These are phyloP conservation scores for Natator depressus DNA, from an alignment of 2,113 vertebrate species.

Conservation along the genomic window DNA sequence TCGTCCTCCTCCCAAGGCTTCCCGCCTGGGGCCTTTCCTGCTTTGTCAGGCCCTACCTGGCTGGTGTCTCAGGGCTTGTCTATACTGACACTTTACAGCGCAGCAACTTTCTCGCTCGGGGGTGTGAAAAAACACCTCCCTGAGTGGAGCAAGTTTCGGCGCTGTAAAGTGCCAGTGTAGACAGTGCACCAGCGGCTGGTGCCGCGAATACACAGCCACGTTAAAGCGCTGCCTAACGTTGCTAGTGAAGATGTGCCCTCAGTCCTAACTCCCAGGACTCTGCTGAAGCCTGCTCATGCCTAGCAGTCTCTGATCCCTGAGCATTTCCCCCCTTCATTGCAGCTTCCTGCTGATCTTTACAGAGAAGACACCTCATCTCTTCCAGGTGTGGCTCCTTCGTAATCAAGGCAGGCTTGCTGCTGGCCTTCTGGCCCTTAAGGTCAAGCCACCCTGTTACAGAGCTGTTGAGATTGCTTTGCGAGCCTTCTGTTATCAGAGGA, in stretches of 20 bases:
- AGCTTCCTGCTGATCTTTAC: not conserved
- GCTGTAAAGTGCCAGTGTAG: no score
- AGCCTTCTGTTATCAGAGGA: not conserved
- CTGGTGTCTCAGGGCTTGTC: not conserved
- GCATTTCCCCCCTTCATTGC: not conserved
- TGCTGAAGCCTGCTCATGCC: not conserved
- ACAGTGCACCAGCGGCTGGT: no score
- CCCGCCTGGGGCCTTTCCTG: not conserved
- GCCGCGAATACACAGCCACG: no score
- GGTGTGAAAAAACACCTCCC: no score
- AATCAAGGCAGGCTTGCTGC: not conserved
- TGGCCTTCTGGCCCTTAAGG: not conserved
- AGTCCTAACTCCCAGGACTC: not conserved
- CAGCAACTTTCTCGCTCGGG: no score
- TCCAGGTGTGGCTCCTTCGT: not conserved
- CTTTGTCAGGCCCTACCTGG: not conserved
- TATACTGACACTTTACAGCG: no score
- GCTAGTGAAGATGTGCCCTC: no score
- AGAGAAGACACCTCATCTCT: not conserved
- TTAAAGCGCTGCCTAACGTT: no score
- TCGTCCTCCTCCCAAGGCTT: not conserved
- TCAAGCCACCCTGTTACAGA: not conserved
- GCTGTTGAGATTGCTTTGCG: not conserved
- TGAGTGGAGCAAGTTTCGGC: no score
- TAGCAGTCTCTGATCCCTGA: not conserved